Evolutionary conservation across 2,888 invertebrate species (phyloP).

Genomic region (Cryptophagus acutangulus): DNA sequence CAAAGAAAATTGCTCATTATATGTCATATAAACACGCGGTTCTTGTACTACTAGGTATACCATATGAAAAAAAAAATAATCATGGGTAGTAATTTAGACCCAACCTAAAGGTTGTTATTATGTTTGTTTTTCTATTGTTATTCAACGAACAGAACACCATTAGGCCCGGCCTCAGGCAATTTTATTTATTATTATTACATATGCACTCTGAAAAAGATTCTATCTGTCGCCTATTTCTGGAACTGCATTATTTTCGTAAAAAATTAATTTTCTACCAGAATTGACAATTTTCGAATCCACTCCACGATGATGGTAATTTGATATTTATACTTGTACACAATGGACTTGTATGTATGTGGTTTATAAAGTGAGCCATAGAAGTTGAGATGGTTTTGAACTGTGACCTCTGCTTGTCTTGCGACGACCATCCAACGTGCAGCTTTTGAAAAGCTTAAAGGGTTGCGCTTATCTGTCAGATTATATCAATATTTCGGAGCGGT

Average conservation of each 20-base stretch:
- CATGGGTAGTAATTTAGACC: constrained; percentile 13
- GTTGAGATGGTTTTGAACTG: constrained; percentile 23
- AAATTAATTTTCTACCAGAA: too few species aligned
- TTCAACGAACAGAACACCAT: constrained; percentile 10
- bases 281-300: too few species aligned
- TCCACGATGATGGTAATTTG: neutral
- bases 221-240: constrained; percentile 4
- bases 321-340: constrained; percentile 4
- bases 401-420: constrained; percentile 27
- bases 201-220: constrained; percentile 6
- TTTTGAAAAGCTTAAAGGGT: constrained; percentile 25
- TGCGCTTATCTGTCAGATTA: constrained; percentile 44
- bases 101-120: constrained; percentile 9
- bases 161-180: constrained; percentile 6
- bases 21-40: constrained; percentile 11
- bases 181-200: too few species aligned
- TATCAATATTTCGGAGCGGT: constrained; percentile 44
- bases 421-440: constrained; percentile 24
- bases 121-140: constrained; percentile 13
- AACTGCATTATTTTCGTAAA: too few species aligned
- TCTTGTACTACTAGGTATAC: too few species aligned
- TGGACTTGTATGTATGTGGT: too few species aligned
- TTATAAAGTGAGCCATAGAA: too few species aligned
- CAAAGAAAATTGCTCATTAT: constrained; percentile 15
- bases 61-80: constrained; percentile 10